phyloP scores from a whole-genome alignment of 35 echinoderm and acorn worm species.

The Lytechinus pictus region DNA sequence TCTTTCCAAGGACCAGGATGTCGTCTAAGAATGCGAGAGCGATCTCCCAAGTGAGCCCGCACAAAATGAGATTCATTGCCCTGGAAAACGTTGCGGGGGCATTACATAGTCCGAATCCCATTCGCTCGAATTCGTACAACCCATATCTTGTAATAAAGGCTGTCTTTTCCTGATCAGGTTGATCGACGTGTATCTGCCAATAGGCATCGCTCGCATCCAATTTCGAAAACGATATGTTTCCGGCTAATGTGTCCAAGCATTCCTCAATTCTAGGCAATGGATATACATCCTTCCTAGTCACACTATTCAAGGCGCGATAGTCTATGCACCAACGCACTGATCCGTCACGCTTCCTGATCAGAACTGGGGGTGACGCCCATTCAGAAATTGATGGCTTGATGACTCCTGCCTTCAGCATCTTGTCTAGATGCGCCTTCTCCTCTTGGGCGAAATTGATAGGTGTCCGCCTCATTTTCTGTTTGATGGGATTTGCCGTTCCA shows the following conservation, averaged over 20 bases:
- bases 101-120: too few relatives aligned
- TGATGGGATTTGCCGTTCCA: slow-evolving; percentile 46
- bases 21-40: too few relatives aligned
- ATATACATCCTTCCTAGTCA: slow-evolving; percentile 60
- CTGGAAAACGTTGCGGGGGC: too few relatives aligned
- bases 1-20: too few relatives aligned
- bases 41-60: too few relatives aligned
- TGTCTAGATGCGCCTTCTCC: slow-evolving; percentile 57
- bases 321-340: too few relatives aligned
- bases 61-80: too few relatives aligned
- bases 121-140: slow-evolving; percentile 57
- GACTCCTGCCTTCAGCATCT: slow-evolving; percentile 64
- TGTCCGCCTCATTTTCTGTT: slow-evolving; percentile 58
- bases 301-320: too few relatives aligned
- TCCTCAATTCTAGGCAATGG: slow-evolving; percentile 56
- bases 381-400: slow-evolving; percentile 70
- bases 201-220: slow-evolving; percentile 64
- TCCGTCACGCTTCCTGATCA: slow-evolving; percentile 63
- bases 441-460: slow-evolving; percentile 57
- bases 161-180: slow-evolving; percentile 49
- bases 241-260: slow-evolving; percentile 62
- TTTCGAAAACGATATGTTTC: slow-evolving; percentile 72
- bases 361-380: slow-evolving; percentile 45
- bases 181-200: slow-evolving; percentile 46
- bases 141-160: slow-evolving; percentile 66